Conservation (phyloP, 2,113 vertebrate species). For the Sula dactylatra region DNA sequence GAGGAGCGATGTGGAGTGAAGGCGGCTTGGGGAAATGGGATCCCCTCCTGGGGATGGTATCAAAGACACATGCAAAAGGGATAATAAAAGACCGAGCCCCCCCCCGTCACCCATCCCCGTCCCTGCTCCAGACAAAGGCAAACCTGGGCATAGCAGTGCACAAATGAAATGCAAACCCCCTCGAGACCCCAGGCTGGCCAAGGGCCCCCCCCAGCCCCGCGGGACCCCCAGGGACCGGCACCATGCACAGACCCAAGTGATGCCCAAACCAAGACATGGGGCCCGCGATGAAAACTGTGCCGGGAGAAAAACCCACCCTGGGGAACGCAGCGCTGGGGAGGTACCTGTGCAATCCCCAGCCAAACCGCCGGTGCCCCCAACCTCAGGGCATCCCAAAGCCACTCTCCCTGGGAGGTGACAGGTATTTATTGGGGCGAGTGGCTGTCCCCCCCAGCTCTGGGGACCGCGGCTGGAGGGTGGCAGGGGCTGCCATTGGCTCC, state of each 20-base stretch:
- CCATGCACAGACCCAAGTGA: neutral
- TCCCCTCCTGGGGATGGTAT: conserved; percentile 29
- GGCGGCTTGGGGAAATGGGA: neutral
- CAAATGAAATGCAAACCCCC: neutral
- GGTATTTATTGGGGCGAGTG: neutral
- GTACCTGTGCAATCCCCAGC: neutral
- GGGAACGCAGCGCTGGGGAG: neutral
- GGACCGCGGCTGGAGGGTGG: neutral
- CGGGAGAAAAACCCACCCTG: neutral
- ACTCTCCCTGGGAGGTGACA: neutral
- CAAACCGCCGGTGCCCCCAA: neutral
- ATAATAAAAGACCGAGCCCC: neutral
- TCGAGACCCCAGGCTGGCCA: neutral
- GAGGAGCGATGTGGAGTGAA: neutral
- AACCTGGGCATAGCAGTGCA: neutral
- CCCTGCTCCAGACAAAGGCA: conserved; percentile 43
- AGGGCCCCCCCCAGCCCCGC: neutral
- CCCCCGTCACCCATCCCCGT: neutral
- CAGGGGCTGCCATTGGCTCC: conserved; percentile 26
- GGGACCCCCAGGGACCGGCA: neutral
- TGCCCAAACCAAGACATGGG: neutral
- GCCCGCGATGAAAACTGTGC: neutral
- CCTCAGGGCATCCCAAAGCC: neutral
- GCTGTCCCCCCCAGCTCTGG: neutral
- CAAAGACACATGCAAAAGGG: neutral